A percentile compares a stretch with the other conserved stretches of the same genome.
phyloP scores from a whole-genome alignment of 2,113 vertebrate species.

The Verasper variegatus region DNA sequence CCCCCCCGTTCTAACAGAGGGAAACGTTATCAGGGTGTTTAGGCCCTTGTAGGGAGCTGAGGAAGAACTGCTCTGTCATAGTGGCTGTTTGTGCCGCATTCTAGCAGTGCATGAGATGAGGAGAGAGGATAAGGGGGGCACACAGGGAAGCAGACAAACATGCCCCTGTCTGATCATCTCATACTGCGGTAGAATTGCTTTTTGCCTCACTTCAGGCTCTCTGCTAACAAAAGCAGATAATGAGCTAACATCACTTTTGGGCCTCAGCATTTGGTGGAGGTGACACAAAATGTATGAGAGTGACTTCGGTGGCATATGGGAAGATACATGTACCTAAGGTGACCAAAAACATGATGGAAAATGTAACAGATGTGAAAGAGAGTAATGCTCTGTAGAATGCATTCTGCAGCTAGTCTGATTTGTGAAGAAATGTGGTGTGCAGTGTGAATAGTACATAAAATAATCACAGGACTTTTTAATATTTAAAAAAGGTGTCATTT shows the following conservation, averaged over 20 bases:
- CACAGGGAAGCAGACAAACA: background rate
- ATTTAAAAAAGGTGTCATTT: no score
- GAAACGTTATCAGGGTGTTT: constrained; percentile 13
- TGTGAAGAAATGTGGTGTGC: background rate
- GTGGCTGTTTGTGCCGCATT: constrained; percentile 4
- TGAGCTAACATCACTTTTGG: background rate
- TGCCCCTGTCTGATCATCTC: background rate
- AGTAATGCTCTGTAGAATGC: no score
- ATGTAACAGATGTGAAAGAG: no score
- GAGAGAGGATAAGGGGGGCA: constrained; percentile 17
- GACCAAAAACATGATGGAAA: no score
- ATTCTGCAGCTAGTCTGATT: no score
- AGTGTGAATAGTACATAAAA: no score
- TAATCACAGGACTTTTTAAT: no score
- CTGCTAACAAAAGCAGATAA: background rate
- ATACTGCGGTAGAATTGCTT: background rate
- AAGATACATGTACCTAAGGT: no score
- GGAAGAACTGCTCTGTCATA: constrained; percentile 16
- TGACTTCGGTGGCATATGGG: no score
- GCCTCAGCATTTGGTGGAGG: background rate
- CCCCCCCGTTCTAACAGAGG: constrained; percentile 18
- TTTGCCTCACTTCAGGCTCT: background rate
- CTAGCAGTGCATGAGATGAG: constrained; percentile 25
- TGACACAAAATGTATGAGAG: background rate
- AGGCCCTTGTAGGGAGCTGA: constrained; percentile 10